Conservation (phyloP, 1,140 invertebrate genomes). For the Mamestra configurata region DNA sequence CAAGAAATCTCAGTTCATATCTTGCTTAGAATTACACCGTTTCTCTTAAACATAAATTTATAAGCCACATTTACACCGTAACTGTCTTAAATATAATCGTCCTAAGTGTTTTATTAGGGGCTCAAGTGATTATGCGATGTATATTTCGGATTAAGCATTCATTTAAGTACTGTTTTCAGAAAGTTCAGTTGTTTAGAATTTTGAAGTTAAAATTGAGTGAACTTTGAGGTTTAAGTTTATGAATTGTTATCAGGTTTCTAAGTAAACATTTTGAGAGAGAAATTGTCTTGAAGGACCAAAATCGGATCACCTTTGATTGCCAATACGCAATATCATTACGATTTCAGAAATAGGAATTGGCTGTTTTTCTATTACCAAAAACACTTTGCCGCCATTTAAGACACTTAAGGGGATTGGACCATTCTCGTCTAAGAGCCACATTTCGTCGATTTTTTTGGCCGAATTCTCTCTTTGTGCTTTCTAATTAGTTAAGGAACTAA, state of each 20-base stretch:
- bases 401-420: constrained; percentile 4
- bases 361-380: neutral
- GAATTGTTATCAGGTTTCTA: neutral
- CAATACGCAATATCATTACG: neutral
- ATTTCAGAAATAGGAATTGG: neutral
- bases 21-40: constrained; percentile 26
- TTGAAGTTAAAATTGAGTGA: neutral
- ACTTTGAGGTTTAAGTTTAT: neutral
- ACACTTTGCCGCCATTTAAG: neutral
- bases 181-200: constrained; percentile 4
- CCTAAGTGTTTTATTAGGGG: constrained; percentile 16
- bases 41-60: constrained; percentile 51
- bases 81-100: constrained; percentile 11
- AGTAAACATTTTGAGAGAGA: neutral
- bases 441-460: neutral
- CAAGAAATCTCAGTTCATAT: constrained; percentile 49
- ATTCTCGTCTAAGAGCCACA: neutral
- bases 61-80: constrained; percentile 37
- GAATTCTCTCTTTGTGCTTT: neutral
- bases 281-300: neutral
- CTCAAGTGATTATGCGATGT: constrained; percentile 32
- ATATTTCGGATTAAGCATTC: constrained; percentile 23
- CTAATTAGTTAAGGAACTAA: neutral
- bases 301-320: neutral
- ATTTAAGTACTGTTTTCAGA: constrained; percentile 7